Percentiles rank a stretch among this genome's conserved stretches.
Evolutionary conservation across 2,113 vertebrate species (phyloP).

Genomic region (Xiphorhynchus elegans): DNA sequence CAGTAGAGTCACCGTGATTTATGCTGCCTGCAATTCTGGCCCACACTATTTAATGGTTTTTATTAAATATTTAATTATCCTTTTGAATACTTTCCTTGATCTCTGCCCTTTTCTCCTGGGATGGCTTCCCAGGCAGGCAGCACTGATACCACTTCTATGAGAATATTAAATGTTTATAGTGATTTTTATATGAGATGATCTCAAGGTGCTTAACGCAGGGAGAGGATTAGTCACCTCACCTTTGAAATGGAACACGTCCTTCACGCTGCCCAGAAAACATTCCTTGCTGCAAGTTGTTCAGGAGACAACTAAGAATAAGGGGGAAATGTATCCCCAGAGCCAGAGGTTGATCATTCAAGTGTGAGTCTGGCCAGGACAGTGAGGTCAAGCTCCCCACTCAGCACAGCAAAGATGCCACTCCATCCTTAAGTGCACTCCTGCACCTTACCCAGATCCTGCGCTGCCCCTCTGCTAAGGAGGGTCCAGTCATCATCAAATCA

Average conservation of each 20-base stretch:
- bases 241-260: rapidly evolving
- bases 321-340: background rate
- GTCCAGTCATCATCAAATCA: background rate
- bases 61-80: slow-evolving; percentile 56
- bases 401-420: rapidly evolving
- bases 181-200: background rate
- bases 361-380: background rate
- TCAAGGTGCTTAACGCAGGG: background rate
- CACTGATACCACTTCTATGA: background rate
- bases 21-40: background rate
- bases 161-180: slow-evolving; percentile 32
- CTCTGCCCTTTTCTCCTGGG: slow-evolving; percentile 36
- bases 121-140: background rate
- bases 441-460: background rate
- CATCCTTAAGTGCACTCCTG: rapidly evolving
- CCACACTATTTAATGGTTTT: background rate
- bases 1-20: slow-evolving; percentile 2
- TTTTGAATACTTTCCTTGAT: slow-evolving; percentile 44
- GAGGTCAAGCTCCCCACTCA: background rate
- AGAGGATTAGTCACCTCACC: background rate
- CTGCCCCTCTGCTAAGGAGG: rapidly evolving
- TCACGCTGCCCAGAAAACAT: background rate
- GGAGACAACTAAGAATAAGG: background rate
- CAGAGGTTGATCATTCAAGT: background rate
- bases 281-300: background rate